phyloP scores from a whole-genome alignment of 2,113 vertebrate species.

The Syngnathoides biaculeatus region DNA sequence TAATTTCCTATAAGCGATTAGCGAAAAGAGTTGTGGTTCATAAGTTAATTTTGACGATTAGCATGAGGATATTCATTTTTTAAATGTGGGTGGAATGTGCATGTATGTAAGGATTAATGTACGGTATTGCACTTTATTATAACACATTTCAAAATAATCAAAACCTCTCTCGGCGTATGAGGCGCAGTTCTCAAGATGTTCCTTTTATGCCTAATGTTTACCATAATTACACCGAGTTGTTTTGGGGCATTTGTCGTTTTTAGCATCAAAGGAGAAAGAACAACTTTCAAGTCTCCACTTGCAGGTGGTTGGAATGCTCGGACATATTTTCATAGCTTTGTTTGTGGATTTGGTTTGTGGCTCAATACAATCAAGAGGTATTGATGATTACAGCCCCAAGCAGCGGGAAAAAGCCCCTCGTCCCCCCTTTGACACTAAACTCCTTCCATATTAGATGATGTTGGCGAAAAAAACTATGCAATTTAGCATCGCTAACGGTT shows the following conservation, averaged over 20 bases:
- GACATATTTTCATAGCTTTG: background rate
- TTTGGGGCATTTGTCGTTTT: background rate
- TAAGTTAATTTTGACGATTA: too few species aligned
- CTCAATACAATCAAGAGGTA: background rate
- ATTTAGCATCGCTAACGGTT: background rate
- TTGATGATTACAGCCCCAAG: background rate
- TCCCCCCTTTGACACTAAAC: too few species aligned
- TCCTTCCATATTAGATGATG: too few species aligned
- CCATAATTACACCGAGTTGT: background rate
- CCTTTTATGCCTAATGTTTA: background rate
- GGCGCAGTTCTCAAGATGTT: background rate
- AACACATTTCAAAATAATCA: background rate
- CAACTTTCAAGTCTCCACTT: background rate
- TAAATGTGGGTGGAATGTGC: too few species aligned
- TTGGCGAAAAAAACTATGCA: too few species aligned
- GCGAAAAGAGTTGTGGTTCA: too few species aligned
- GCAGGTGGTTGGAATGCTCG: background rate
- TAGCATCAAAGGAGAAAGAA: background rate
- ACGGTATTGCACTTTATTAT: too few species aligned
- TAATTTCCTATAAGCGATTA: too few species aligned
- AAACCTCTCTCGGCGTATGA: background rate
- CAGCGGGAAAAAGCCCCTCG: background rate
- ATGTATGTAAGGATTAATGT: too few species aligned
- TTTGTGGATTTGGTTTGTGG: background rate
- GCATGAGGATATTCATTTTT: too few species aligned